Base-by-base conservation (phyloP, 1,140 invertebrate species). In the Leptinotarsa texana region DNA sequence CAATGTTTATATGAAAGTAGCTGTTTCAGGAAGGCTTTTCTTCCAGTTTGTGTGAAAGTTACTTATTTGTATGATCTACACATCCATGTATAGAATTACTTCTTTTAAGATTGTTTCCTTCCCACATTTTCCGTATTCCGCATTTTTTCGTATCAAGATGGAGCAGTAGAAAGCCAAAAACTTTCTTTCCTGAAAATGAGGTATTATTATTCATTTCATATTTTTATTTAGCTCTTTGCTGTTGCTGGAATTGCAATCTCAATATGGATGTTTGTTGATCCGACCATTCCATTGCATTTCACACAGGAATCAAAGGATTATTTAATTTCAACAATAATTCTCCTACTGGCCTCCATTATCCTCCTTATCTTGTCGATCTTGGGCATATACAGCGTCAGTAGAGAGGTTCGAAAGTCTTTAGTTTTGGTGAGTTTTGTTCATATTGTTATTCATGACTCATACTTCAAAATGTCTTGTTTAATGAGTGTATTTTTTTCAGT, bases 301-400 rank as follows among this genome's bases (percentile, higher is more conserved):
- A 88, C 92, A 13, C 89, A 92, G 78, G 89, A 92, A 77, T 86
- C 91, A 77, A 87, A 90, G 27, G 91, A 92, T 81, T 93, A 92
- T 80, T 89, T 91, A 78, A 90, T 90, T 80, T 90, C 93, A 75
- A 85, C 93, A 71, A 92, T 93, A 85, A 89, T 96, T 68, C 87
- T 96, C 74, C 88, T 98, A 75, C 91, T 89, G 6, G 89, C 93
- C 71, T 96, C 96, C 4, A 85, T 90, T 57, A 83, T 98, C 49
- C 92, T 98, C 82, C 91, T 96, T 77, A 83, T 95, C 62, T 91
- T 97, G 24, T 93, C 95, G 1, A 94, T 98, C 85, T 89, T 97
- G 47, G 97, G 96, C 70, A 98, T 96, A 84, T 96, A 94, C 84
- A 96, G 96, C 27, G 94, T 95, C 13, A 91, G 94, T 69, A 90